Base-by-base conservation (phyloP, 2,888 invertebrate species). In the Lithophane ornitopus region DNA sequence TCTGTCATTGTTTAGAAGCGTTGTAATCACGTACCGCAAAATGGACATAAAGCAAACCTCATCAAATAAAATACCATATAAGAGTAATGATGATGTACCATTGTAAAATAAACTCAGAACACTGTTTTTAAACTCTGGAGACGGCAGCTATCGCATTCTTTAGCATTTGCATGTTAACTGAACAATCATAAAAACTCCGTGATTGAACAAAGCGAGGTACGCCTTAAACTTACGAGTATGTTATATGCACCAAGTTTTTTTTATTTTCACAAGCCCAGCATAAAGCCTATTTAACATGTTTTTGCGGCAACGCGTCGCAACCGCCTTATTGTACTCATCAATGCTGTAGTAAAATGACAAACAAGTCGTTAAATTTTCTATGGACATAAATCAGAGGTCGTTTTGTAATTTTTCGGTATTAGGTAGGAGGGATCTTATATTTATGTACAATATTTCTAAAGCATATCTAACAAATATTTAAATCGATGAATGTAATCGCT, bases 311-410 rank as follows among this genome's bases (percentile, higher is more conserved):
- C 84, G 86, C 89, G 85, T 87, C 87, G 87, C 88, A 84, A 85
- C 84, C 87, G 88, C 90, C 92, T 92, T 91, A 91, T 91, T 90
- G 89, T 91, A 87, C 90, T 92, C 90, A 92, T 90, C 92, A 91
- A 91, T 92, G 88, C 89, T 78, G 88, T 87, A 90, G 91, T 92
- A 91, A 93, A 93, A 92, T 93, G 89, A 91, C 90, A 90, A 90
- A 89, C 87, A 87, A 88, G 91, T 93, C 91, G 92, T 94, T 92
- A 93, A 91, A 89, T 89, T 90, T 84, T 90, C 91, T 91, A 90
- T 90, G 86, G 87, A 82, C 89, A 90, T 93, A 92, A 93, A 93
- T 93, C 93, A 92, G 76, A 87, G 79, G 80, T 82, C 84, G 85
- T 88, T 89, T 88, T 85, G 75, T 85, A 84, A 88, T 85, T 85